Evolutionary conservation across 2,113 vertebrate genomes (phyloP), one percentile per base, ranked within the genome.

Genomic region (Corapipo altera): DNA sequence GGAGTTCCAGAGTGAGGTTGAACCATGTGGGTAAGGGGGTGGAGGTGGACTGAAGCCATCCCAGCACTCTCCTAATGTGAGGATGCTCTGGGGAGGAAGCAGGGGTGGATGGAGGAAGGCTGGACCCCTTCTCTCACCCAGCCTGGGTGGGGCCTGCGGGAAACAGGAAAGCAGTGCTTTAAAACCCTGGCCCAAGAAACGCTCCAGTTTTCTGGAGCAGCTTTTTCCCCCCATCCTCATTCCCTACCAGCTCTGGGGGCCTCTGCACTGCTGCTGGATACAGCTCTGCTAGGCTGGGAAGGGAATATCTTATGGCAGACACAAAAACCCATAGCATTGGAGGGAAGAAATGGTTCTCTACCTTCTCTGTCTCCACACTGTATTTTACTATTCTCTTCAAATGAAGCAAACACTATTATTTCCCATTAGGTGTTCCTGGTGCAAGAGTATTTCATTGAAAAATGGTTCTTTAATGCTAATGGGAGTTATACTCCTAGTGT

Each of bases 361-460:
- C 80, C 61, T 59, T 84, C 66, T 73, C 41, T 0, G 0, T 82
- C 65, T 73, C 61, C 59, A 77, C 73, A 93, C 59, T 69, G 84
- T 75, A 17, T 94, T 93, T 95, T 82, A 94, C 73, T 91, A 92
- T 89, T 92, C 86, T 93, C 88, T 88, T 85, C 70, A 96, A 95
- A 93, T 84, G 88, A 94, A 94, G 91, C 83, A 97, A 89, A 91
- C 80, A 86, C 51, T 67, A 44, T 87, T 85, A 86, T 85, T 96
- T 97, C 81, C 91, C 84, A 5, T 85, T 85, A 83, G 64, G 89
- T 64, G 24, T 33, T 91, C 66, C 92, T 91, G 52, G 46, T 76
- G 72, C 54, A 75, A 75, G 8, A 84, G 51, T 26, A 77, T 89
- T 89, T 87, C 6, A 82, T 59, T 96, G 95, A 94, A 93, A 97